phyloP scores from a whole-genome alignment of 1,140 invertebrate genomes.

The Apis florea region DNA sequence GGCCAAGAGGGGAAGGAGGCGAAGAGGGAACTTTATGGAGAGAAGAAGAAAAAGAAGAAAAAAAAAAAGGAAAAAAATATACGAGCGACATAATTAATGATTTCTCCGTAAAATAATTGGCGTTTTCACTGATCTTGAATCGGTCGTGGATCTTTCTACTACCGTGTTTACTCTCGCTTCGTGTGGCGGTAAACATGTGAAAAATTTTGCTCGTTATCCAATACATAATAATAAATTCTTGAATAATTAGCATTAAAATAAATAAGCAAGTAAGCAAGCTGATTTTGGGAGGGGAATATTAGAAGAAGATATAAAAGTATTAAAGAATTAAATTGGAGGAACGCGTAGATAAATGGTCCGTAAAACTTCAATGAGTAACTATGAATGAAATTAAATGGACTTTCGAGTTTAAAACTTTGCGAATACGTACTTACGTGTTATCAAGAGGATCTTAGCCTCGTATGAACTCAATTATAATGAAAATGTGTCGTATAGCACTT shows the following conservation, averaged over 20 bases:
- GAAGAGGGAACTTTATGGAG: constrained; percentile 12
- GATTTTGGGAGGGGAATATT: not conserved
- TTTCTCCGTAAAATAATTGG: constrained; percentile 75
- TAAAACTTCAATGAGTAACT: not conserved
- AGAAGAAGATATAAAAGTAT: not conserved
- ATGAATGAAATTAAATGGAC: constrained; percentile 25
- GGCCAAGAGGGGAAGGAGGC: not conserved
- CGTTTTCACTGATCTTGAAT: constrained; percentile 76
- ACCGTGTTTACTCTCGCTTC: constrained; percentile 50
- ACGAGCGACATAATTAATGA: constrained; percentile 75
- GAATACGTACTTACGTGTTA: not conserved
- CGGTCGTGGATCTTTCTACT: constrained; percentile 63
- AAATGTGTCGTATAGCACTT: constrained; percentile 53
- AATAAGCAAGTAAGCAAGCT: no score
- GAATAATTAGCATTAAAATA: no score
- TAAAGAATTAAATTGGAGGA: not conserved
- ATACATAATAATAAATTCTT: not conserved
- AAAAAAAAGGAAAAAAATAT: constrained; percentile 44
- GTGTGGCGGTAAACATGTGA: constrained; percentile 52
- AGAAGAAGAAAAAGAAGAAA: constrained; percentile 14
- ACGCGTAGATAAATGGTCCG: not conserved
- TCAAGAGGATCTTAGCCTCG: constrained; percentile 27
- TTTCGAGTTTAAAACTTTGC: not conserved
- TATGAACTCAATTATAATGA: constrained; percentile 48
- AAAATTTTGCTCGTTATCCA: not conserved